Conservation (phyloP, 2,888 invertebrate species). For the Eilema sororculum region DNA sequence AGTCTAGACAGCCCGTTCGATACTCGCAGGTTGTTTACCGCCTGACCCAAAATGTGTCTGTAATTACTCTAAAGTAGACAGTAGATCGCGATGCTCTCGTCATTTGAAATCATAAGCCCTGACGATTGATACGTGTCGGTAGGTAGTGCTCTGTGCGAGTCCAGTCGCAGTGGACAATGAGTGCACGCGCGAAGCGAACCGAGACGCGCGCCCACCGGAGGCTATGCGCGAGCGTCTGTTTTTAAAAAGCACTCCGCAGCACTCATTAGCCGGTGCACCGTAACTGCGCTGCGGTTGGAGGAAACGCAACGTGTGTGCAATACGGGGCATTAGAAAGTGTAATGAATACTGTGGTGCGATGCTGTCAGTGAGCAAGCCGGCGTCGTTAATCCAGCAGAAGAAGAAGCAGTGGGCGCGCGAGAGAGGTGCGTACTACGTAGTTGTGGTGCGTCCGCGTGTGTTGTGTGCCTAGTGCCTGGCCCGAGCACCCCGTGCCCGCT, state of each 20-base stretch:
- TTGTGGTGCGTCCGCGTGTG: conserved; percentile 47
- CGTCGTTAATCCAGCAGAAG: conserved; percentile 94
- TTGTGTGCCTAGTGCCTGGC: conserved; percentile 26
- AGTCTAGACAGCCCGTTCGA: conserved; percentile 60
- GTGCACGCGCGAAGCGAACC: conserved; percentile 80
- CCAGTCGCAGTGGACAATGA: conserved; percentile 78
- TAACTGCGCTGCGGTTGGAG: conserved; percentile 74
- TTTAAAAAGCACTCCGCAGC: conserved; percentile 75
- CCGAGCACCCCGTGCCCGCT: conserved; percentile 29
- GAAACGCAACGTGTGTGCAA: conserved; percentile 79
- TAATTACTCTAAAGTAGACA: conserved; percentile 50
- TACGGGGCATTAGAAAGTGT: conserved; percentile 84
- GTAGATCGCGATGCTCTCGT: conserved; percentile 50
- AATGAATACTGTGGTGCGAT: conserved; percentile 82
- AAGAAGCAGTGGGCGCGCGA: conserved; percentile 97
- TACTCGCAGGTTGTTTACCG: conserved; percentile 34
- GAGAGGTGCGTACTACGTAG: conserved; percentile 89
- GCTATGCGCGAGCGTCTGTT: conserved; percentile 77
- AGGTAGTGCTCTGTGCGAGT: conserved; percentile 60
- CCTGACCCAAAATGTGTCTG: conserved; percentile 46
- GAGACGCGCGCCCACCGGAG: conserved; percentile 70
- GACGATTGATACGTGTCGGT: conserved; percentile 60
- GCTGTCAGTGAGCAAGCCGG: conserved; percentile 84
- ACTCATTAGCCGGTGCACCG: conserved; percentile 83
- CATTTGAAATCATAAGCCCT: conserved; percentile 59